A percentile compares a stretch with the other conserved stretches of the same genome.
phyloP scores from a whole-genome alignment of 2,797 vertebrate genomes.

The Tinamus major region DNA sequence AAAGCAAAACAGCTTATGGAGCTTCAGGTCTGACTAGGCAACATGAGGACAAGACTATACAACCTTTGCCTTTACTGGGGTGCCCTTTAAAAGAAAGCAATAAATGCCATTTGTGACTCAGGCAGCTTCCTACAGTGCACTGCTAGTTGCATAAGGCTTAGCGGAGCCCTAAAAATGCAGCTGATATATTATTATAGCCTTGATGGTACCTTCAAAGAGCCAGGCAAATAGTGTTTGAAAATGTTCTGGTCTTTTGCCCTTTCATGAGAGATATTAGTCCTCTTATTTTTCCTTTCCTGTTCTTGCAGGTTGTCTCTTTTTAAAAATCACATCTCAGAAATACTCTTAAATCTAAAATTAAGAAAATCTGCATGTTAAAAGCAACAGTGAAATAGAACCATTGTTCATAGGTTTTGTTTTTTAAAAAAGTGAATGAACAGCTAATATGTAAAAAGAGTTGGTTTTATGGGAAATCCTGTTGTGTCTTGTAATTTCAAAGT shows the following conservation, averaged over 20 bases:
- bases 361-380: background rate
- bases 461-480: slow-evolving; percentile 26
- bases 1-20: background rate
- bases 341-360: background rate
- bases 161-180: background rate
- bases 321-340: background rate
- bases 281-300: background rate
- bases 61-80: background rate
- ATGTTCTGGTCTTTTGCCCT: background rate
- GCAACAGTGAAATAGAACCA: background rate
- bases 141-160: background rate
- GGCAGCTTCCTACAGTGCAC: background rate
- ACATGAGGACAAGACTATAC: background rate
- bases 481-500: slow-evolving; percentile 35
- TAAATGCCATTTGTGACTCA: background rate
- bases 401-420: background rate
- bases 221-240: background rate
- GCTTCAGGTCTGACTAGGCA: background rate
- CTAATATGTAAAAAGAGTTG: background rate
- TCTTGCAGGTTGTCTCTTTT: background rate
- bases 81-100: background rate
- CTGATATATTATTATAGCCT: background rate
- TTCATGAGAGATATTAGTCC: background rate
- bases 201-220: background rate
- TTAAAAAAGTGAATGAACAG: background rate